A percentile compares a stretch with the other conserved stretches of the same genome.
Evolutionary conservation across 1,140 invertebrate genomes (phyloP).

Genomic region (Drosophila insularis): DNA sequence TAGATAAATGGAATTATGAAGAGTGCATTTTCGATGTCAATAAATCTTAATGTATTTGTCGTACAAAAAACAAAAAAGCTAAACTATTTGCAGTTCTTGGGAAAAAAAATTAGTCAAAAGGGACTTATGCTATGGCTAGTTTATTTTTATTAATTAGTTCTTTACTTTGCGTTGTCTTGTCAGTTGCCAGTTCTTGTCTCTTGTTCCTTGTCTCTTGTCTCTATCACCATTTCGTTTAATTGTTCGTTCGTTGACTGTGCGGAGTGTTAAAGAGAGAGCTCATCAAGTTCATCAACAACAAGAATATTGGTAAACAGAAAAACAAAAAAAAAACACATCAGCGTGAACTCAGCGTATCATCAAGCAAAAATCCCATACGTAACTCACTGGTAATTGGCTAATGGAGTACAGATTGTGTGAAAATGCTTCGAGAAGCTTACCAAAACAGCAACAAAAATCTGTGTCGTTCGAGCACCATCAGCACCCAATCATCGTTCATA

Average conservation of each 20-base stretch:
- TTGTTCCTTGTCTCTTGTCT: conserved; percentile 20
- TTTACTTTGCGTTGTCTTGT: conserved; percentile 7
- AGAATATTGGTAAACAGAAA: conserved; percentile 60
- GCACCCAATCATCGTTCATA: conserved; percentile 18
- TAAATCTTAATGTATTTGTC: conserved; percentile 76
- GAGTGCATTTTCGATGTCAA: conserved; percentile 74
- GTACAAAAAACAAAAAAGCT: conserved; percentile 35
- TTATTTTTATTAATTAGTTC: conserved; percentile 26
- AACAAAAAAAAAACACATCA: background rate
- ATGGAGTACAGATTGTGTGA: conserved; percentile 43
- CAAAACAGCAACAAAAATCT: conserved; percentile 24
- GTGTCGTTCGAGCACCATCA: conserved; percentile 32
- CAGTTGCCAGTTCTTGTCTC: conserved; percentile 25
- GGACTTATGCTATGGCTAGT: conserved; percentile 9
- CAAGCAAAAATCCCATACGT: conserved; percentile 43
- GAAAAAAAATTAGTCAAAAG: background rate
- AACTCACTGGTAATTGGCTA: conserved; percentile 76
- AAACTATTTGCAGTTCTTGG: background rate
- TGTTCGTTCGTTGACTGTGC: conserved; percentile 35
- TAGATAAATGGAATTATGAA: conserved; percentile 64
- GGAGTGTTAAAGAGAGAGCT: conserved; percentile 34
- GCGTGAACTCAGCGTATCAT: conserved; percentile 45
- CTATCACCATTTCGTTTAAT: conserved; percentile 36
- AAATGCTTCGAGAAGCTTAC: conserved; percentile 29
- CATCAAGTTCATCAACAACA: conserved; percentile 49